Evolutionary conservation across 2,113 vertebrate species (phyloP).

Genomic region (Nansenia antarctica): DNA sequence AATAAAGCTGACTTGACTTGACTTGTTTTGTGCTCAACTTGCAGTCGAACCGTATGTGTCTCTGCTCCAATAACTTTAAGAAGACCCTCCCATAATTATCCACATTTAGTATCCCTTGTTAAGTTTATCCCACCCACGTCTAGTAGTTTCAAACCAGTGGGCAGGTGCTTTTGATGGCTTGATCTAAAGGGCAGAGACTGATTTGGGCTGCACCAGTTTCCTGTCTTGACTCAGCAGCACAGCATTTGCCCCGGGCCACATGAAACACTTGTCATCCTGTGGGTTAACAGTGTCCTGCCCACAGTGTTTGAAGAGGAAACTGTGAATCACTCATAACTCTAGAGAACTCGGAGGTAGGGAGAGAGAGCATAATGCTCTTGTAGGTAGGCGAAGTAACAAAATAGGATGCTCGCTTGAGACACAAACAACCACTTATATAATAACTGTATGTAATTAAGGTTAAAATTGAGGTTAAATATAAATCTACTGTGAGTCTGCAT

Average conservation of each 20-base stretch:
- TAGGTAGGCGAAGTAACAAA: too few species aligned
- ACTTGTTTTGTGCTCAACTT: too few species aligned
- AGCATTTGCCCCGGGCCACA: slow-evolving; percentile 61
- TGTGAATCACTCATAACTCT: slow-evolving; percentile 71
- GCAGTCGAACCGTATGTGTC: too few species aligned
- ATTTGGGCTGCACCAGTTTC: slow-evolving; percentile 47
- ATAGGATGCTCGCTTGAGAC: too few species aligned
- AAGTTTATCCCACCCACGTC: slow-evolving; percentile 51
- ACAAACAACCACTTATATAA: too few species aligned
- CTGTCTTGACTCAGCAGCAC: slow-evolving; percentile 70
- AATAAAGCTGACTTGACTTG: too few species aligned
- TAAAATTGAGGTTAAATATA: too few species aligned
- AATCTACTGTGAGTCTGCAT: too few species aligned
- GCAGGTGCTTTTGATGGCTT: slow-evolving; percentile 56
- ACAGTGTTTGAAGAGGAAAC: slow-evolving; percentile 67
- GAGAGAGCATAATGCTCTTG: slow-evolving; percentile 20
- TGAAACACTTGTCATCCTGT: slow-evolving; percentile 60
- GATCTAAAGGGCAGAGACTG: slow-evolving; percentile 59
- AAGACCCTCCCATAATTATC: slow-evolving; percentile 36
- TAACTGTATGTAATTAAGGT: too few species aligned
- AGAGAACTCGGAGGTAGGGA: slow-evolving; percentile 29
- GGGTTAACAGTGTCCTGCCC: slow-evolving; percentile 66
- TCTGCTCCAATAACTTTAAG: not conserved
- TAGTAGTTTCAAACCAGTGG: slow-evolving; percentile 64
- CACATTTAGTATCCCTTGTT: slow-evolving; percentile 54